phyloP scores from a whole-genome alignment of 2,113 vertebrate genomes.

The Labeo catla region DNA sequence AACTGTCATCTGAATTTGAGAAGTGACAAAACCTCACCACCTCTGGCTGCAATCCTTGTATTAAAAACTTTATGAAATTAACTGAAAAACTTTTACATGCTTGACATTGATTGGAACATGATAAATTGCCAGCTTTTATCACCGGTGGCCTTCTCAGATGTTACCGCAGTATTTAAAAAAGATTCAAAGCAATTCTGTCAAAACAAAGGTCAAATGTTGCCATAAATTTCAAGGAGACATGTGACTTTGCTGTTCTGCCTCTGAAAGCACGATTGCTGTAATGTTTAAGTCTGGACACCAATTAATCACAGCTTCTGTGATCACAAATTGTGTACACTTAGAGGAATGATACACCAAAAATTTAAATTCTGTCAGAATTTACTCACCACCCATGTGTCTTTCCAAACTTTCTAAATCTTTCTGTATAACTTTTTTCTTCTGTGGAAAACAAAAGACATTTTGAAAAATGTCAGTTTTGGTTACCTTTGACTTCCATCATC shows the following conservation, averaged over 20 bases:
- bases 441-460: no score
- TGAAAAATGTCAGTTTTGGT: not conserved
- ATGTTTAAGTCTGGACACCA: not conserved
- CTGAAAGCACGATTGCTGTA: not conserved
- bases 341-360: not conserved
- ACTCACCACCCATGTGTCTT: no score
- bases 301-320: not conserved
- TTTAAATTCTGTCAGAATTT: no score
- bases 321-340: not conserved
- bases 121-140: constrained; percentile 18
- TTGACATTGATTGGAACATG: constrained; percentile 25
- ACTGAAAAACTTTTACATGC: not conserved
- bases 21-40: not conserved
- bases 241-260: not conserved
- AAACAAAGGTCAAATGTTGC: constrained; percentile 18
- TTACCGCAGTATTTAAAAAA: constrained; percentile 11
- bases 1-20: not conserved
- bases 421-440: no score
- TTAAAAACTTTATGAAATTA: not conserved
- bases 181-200: constrained; percentile 10
- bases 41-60: not conserved
- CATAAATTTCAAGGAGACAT: not conserved
- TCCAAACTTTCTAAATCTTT: no score
- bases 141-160: not conserved
- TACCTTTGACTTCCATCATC: not conserved